Evolutionary conservation across 2,797 vertebrate genomes (phyloP), one percentile per base, ranked within the genome.

Genomic region (Cyclopterus lumpus): DNA sequence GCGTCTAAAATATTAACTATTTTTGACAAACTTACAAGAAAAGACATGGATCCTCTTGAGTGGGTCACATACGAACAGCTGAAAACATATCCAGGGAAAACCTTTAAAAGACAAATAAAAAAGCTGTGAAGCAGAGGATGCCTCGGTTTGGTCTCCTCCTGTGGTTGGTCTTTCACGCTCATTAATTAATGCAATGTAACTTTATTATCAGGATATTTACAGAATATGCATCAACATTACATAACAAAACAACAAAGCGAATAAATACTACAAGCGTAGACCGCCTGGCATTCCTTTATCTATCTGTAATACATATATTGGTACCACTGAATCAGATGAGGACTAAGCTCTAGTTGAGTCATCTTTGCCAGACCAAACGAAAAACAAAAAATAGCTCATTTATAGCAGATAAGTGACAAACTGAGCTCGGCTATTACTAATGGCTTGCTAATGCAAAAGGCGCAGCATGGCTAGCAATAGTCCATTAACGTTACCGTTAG

Each of bases 11-110:
- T 60, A 51, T 6, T 8, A 71, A 6, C 28, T 5, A 66, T 2
- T 9, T 67, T 30, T 16, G 10, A 71, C 71, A 78, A 28, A 93
- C 95, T 94, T 87, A 96, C 95, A 93, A 96, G 92, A 94, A 96
- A 96, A 93, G 95, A 95, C 95, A 96, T 96, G 88, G 94, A 92
- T 94, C 93, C 93, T 89, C 84, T 83, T 79, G 91, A 75, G 69
- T 75, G 81, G 57, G 73, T 85, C 59, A 84, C 88, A 86, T 88
- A 83, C 62, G 82, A 73, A 75, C 86, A 75, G 68, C 82, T 28
- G 83, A 92, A 93, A 89, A 81, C 62, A 79, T 58, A 49, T 67
- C 65, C 72, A 67, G 70, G 59, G 54, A 78, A 81, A 34, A 84
- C 72, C 91, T 92, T 84, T 55, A 64, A 80, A n/a, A 82, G 75